Percentiles rank a stretch among this genome's conserved stretches.
Evolutionary conservation across 2,888 invertebrate genomes (phyloP).

Genomic region (Agapostemon virescens): DNA sequence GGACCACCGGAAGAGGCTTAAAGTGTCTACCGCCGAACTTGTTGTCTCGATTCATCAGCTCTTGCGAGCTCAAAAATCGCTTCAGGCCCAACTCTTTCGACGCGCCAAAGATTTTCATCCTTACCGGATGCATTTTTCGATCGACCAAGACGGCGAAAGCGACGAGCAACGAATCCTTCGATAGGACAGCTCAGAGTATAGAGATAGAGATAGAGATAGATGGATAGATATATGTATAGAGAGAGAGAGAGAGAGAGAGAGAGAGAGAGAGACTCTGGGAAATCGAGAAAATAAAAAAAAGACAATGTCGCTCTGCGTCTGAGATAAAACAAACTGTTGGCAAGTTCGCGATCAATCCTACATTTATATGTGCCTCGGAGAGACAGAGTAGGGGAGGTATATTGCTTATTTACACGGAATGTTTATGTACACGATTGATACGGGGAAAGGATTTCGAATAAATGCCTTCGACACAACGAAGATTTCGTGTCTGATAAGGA

Average conservation of each 20-base stretch:
- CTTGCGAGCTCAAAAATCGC: slow-evolving; percentile 68
- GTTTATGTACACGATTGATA: slow-evolving; percentile 56
- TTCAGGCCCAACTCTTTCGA: slow-evolving; percentile 37
- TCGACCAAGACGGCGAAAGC: not conserved
- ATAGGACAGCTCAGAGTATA: not conserved
- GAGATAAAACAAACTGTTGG: slow-evolving; percentile 15
- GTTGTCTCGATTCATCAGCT: slow-evolving; percentile 83
- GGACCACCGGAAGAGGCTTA: slow-evolving; percentile 86
- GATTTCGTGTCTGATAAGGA: slow-evolving; percentile 63
- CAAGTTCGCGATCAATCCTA: slow-evolving; percentile 29
- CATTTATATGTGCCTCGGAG: slow-evolving; percentile 55
- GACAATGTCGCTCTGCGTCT: not conserved
- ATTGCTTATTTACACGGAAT: slow-evolving; percentile 43
- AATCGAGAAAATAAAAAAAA: not conserved
- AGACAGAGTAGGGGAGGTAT: slow-evolving; percentile 41
- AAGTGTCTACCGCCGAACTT: slow-evolving; percentile 88
- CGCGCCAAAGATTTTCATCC: slow-evolving; percentile 44
- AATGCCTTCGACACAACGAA: slow-evolving; percentile 31
- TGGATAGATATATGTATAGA: no score
- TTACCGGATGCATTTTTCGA: slow-evolving; percentile 63
- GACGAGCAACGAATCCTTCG: not conserved
- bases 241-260: not conserved
- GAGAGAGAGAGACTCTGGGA: not conserved
- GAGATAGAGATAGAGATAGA: no score
- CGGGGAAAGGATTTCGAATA: slow-evolving; percentile 55